These are phyloP conservation scores for Hippocampus barbouri DNA, from an alignment of 2,113 vertebrate genomes.

Conservation along the genomic window DNA sequence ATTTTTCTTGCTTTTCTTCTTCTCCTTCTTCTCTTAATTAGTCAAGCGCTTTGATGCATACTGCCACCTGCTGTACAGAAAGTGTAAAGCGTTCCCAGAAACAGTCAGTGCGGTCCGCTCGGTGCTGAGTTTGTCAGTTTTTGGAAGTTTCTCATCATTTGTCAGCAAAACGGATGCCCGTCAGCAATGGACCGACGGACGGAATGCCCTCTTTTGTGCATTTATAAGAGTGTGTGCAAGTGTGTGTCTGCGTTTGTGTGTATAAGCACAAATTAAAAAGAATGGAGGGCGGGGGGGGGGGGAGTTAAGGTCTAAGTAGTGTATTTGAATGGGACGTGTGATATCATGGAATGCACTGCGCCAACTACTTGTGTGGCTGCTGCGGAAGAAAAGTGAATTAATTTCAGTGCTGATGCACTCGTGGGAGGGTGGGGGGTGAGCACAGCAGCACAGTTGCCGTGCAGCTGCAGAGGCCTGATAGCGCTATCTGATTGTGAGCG, in stretches of 20 bases:
- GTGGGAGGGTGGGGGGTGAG: constrained; percentile 48
- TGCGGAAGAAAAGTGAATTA: constrained; percentile 69
- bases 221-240: constrained; percentile 31
- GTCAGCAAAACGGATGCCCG: no score
- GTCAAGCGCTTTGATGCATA: no score
- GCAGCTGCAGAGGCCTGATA: constrained; percentile 79
- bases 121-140: no score
- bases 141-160: no score
- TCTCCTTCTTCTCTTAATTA: no score
- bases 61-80: no score
- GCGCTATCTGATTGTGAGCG: constrained; percentile 77
- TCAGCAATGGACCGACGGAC: no score
- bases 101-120: no score
- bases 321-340: constrained; percentile 45
- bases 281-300: no score
- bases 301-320: constrained; percentile 28
- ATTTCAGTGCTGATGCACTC: constrained; percentile 52
- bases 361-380: constrained; percentile 64
- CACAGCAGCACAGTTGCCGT: constrained; percentile 61
- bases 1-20: no score
- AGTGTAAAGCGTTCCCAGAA: no score
- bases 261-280: constrained; percentile 19
- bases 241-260: constrained; percentile 34
- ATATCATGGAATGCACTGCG: constrained; percentile 68
- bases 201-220: constrained; percentile 46